A percentile compares a stretch with the other conserved stretches of the same genome.
Conservation (phyloP, 2,113 vertebrate genomes). For the Rhea pennata region DNA sequence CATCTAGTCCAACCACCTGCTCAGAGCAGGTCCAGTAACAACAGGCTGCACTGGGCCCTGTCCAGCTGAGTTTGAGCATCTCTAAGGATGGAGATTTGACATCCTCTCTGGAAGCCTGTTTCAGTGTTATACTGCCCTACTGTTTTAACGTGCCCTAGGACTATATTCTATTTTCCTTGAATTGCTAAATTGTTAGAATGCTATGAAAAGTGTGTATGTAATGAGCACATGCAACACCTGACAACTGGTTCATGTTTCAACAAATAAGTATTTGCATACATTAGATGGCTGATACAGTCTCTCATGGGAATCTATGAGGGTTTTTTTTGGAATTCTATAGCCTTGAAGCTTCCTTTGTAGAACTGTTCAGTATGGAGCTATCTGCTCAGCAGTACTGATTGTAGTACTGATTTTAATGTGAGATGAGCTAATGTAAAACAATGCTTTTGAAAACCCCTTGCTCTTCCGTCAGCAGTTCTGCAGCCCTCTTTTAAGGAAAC, state of each 20-base stretch:
- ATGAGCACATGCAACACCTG: not conserved
- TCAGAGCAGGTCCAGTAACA: not conserved
- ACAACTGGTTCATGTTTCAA: not conserved
- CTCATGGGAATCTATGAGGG: not conserved
- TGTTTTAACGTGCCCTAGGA: not conserved
- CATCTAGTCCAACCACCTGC: too few species aligned
- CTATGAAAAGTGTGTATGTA: not conserved
- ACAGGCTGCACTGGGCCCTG: not conserved
- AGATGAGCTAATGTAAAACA: not conserved
- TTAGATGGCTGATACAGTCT: not conserved
- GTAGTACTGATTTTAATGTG: not conserved
- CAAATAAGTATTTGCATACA: not conserved
- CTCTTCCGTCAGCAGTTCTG: not conserved
- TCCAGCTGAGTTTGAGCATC: not conserved
- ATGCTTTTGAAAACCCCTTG: not conserved
- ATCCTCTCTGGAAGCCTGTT: not conserved
- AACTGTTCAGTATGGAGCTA: not conserved
- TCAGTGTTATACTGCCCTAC: not conserved
- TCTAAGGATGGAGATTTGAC: not conserved
- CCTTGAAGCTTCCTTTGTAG: not conserved
- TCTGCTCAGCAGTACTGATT: not conserved
- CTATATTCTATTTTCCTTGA: not conserved
- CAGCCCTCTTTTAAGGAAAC: not conserved
- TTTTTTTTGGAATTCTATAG: not conserved
- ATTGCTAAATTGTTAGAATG: not conserved